These are phyloP conservation scores for Epistrophe eligans DNA, from an alignment of 2,888 invertebrate species.

Conservation along the genomic window DNA sequence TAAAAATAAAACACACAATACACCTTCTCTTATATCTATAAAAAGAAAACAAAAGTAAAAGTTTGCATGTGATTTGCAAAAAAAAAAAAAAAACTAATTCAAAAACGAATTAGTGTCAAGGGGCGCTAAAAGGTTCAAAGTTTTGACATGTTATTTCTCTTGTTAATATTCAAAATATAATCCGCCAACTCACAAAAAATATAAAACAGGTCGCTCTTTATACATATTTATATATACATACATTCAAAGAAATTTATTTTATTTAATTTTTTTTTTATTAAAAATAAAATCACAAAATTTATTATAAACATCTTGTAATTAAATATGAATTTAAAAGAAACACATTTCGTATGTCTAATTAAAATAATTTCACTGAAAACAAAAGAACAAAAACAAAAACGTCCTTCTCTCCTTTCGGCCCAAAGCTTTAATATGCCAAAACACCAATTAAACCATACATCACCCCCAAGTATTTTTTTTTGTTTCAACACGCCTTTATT, in stretches of 20 bases:
- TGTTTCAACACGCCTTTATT: background rate
- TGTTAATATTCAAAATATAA: constrained; percentile 23
- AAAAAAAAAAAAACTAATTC: constrained; percentile 10
- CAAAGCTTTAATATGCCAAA: constrained; percentile 42
- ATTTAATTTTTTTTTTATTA: background rate
- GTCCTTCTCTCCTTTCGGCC: background rate
- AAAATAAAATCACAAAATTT: constrained; percentile 35
- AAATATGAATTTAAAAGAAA: constrained; percentile 40
- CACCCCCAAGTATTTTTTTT: constrained; percentile 60
- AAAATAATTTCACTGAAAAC: constrained; percentile 51
- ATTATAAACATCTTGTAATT: constrained; percentile 40
- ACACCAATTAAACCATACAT: constrained; percentile 60
- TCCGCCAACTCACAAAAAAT: background rate
- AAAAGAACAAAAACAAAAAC: background rate
- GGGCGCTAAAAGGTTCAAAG: constrained; percentile 50
- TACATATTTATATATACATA: background rate
- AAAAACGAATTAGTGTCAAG: constrained; percentile 50
- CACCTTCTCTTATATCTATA: too few relatives aligned
- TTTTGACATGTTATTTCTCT: constrained; percentile 32
- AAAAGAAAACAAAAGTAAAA: background rate
- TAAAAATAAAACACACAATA: too few relatives aligned
- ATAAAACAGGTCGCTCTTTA: constrained; percentile 36
- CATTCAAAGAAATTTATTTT: background rate
- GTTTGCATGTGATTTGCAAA: background rate
- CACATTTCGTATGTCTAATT: constrained; percentile 57